Conservation (phyloP, 2,888 invertebrate genomes). For the Petrolisthes manimaculis region DNA sequence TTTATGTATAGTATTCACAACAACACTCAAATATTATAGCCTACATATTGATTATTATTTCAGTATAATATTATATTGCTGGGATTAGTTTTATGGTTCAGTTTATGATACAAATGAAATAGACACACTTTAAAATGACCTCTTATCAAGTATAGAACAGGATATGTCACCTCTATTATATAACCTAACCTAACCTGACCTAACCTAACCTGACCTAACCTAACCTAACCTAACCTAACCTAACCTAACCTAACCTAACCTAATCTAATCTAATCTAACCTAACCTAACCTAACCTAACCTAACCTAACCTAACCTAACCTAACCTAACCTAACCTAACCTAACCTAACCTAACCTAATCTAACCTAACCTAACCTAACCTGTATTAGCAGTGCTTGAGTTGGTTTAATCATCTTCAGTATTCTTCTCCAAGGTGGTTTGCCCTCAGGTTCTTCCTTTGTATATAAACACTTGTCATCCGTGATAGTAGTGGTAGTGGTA, state of each 20-base stretch:
- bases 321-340: constrained; percentile 29
- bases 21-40: no score
- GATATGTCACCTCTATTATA: no score
- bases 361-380: background rate
- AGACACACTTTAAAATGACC: no score
- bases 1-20: no score
- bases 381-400: no score
- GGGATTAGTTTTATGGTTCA: no score
- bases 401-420: background rate
- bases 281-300: background rate
- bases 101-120: no score
- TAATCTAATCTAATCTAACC: background rate
- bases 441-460: no score
- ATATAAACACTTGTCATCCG: background rate
- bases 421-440: background rate
- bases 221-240: background rate
- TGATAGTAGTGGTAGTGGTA: background rate
- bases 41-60: no score
- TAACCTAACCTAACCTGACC: background rate
- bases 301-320: constrained; percentile 19
- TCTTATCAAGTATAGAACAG: no score
- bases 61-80: no score
- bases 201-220: background rate
- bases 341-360: constrained; percentile 19
- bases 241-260: background rate